A percentile compares a stretch with the other conserved stretches of the same genome.
These are phyloP conservation scores for Leuciscus waleckii DNA, from an alignment of 2,797 vertebrate genomes.

Conservation along the genomic window DNA sequence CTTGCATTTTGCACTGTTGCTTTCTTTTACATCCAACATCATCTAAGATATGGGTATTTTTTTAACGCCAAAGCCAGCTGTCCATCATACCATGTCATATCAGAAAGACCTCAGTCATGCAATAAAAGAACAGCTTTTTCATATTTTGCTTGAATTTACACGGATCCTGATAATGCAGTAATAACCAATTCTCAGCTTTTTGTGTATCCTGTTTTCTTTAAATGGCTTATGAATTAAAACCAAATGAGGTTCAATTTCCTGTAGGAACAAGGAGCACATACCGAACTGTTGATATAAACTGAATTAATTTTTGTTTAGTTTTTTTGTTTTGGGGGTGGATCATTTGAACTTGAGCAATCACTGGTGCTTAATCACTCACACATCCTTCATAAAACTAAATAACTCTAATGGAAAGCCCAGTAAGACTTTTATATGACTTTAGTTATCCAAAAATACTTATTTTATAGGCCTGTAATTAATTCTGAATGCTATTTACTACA, in stretches of 20 bases:
- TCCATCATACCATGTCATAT: slow-evolving; percentile 27
- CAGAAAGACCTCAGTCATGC: slow-evolving; percentile 15
- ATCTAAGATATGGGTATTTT: slow-evolving; percentile 5
- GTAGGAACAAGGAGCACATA: slow-evolving; percentile 50
- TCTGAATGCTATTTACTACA: slow-evolving; percentile 67
- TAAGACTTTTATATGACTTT: slow-evolving; percentile 72
- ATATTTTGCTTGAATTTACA: slow-evolving; percentile 21
- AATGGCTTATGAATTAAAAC: slow-evolving; percentile 48
- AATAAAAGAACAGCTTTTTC: slow-evolving; percentile 4
- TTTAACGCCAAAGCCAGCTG: slow-evolving; percentile 7
- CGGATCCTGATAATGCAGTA: slow-evolving; percentile 5
- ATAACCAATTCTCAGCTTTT: slow-evolving; percentile 20
- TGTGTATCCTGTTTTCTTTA: slow-evolving; percentile 31
- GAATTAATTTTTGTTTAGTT: slow-evolving; percentile 50
- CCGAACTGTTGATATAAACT: slow-evolving; percentile 52
- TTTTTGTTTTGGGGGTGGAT: slow-evolving; percentile 42
- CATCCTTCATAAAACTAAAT: slow-evolving; percentile 64
- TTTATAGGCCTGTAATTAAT: slow-evolving; percentile 71
- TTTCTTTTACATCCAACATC: slow-evolving; percentile 5
- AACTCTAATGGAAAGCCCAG: slow-evolving; percentile 74
- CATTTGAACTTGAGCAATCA: slow-evolving; percentile 38
- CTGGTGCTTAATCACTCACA: slow-evolving; percentile 73
- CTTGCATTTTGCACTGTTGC: slow-evolving; percentile 3
- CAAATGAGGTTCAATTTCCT: slow-evolving; percentile 51
- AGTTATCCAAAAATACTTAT: slow-evolving; percentile 71